These are phyloP conservation scores for Eristalinus aeneus DNA, from an alignment of 2,888 invertebrate genomes.

Conservation along the genomic window DNA sequence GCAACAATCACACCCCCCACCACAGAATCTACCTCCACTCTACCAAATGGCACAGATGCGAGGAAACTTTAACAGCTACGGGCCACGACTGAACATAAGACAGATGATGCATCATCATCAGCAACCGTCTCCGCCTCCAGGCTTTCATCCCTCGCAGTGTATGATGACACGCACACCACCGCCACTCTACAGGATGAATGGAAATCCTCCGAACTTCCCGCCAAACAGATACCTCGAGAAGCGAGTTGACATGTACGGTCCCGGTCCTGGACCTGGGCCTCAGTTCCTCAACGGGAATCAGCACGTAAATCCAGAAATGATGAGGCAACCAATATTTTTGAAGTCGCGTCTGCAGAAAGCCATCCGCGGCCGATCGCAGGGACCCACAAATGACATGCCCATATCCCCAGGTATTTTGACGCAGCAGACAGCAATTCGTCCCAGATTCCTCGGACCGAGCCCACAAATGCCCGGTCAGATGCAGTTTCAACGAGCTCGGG, in stretches of 20 bases:
- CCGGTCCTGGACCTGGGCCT: slow-evolving; percentile 74
- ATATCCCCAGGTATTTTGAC: slow-evolving; percentile 48
- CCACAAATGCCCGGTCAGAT: slow-evolving; percentile 38
- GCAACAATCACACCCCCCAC: slow-evolving; percentile 56
- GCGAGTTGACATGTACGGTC: slow-evolving; percentile 57
- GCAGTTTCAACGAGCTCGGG: slow-evolving; percentile 46
- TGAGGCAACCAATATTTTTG: slow-evolving; percentile 70
- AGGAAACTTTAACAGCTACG: slow-evolving; percentile 51
- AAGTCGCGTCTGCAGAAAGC: slow-evolving; percentile 71
- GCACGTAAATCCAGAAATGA: slow-evolving; percentile 62
- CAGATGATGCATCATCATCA: slow-evolving; percentile 58
- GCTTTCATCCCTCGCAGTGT: slow-evolving; percentile 45
- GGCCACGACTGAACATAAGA: slow-evolving; percentile 52
- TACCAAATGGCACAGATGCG: slow-evolving; percentile 60
- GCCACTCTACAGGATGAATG: slow-evolving; percentile 64
- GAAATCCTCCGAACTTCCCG: slow-evolving; percentile 52
- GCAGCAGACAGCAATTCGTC: slow-evolving; percentile 58
- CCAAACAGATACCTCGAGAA: slow-evolving; percentile 64
- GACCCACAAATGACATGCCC: slow-evolving; percentile 40
- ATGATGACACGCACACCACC: slow-evolving; percentile 67
- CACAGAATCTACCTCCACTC: slow-evolving; percentile 62
- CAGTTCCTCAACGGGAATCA: slow-evolving; percentile 42
- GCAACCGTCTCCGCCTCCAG: slow-evolving; percentile 63
- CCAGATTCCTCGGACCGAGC: slow-evolving; percentile 55
- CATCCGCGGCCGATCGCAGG: slow-evolving; percentile 48